A percentile compares a stretch with the other conserved stretches of the same genome.
Evolutionary conservation across 2,797 vertebrate genomes (phyloP).

Genomic region (Kryptolebias ocellatus): DNA sequence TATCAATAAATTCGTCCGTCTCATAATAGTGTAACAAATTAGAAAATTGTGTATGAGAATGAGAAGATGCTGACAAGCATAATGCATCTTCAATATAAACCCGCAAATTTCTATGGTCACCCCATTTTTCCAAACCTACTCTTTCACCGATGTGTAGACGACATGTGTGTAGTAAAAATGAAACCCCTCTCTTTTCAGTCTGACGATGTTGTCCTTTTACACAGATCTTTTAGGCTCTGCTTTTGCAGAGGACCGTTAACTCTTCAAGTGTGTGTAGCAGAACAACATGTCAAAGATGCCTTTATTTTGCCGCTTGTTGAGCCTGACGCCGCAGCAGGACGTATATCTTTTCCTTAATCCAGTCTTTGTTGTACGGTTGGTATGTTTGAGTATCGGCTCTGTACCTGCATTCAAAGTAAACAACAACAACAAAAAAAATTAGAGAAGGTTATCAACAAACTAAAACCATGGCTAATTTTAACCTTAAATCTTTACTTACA

Average conservation of each 20-base stretch:
- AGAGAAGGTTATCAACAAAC: neutral
- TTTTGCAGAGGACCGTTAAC: constrained; percentile 36
- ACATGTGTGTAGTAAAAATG: constrained; percentile 21
- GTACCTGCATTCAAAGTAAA: constrained; percentile 81
- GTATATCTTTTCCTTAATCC: constrained; percentile 99
- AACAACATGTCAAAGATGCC: constrained; percentile 26
- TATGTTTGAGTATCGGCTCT: constrained; percentile 98
- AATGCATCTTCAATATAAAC: constrained; percentile 27
- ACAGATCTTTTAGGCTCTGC: constrained; percentile 32
- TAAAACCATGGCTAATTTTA: neutral
- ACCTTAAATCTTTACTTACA: constrained; percentile 85
- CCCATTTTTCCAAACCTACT: constrained; percentile 22
- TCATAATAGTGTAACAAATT: constrained; percentile 37
- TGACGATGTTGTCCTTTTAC: constrained; percentile 33
- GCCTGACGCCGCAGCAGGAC: constrained; percentile 95
- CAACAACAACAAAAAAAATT: neutral
- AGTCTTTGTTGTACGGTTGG: constrained; percentile 99
- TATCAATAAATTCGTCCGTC: constrained; percentile 24
- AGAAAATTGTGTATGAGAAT: constrained; percentile 16
- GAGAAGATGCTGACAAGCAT: constrained; percentile 9
- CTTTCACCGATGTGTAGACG: constrained; percentile 11
- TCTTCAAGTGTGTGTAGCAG: constrained; percentile 33
- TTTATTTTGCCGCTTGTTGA: constrained; percentile 93
- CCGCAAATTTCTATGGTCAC: constrained; percentile 1
- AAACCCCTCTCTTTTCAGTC: constrained; percentile 37